Evolutionary conservation across 2,888 invertebrate genomes (phyloP).

Genomic region (Apotomis turbidana): DNA sequence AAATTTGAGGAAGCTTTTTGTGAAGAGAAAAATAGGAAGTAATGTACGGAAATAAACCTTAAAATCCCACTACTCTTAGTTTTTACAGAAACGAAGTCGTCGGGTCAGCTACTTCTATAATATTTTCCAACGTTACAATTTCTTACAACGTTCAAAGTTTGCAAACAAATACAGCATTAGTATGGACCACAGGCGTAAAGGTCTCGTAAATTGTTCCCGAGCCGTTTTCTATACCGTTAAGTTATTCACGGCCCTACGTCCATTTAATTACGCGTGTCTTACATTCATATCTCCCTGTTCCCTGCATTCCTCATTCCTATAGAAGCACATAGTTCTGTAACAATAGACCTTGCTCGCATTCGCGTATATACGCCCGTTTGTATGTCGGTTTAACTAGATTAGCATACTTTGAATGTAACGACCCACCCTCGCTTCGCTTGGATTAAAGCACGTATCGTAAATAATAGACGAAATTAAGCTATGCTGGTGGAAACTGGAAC

Average conservation of each 20-base stretch:
- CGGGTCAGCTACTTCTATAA: no score
- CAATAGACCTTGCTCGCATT: slow-evolving; percentile 14
- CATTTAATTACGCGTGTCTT: slow-evolving; percentile 33
- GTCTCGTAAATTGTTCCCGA: slow-evolving; percentile 16
- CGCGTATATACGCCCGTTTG: slow-evolving; percentile 8
- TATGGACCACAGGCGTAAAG: neutral
- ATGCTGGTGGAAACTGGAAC: neutral
- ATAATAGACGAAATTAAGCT: neutral
- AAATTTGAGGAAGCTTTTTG: no score
- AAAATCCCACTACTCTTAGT: no score
- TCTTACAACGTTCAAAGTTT: no score
- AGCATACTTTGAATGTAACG: slow-evolving; percentile 19
- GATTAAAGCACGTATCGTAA: slow-evolving; percentile 1
- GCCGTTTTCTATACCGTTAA: slow-evolving; percentile 3
- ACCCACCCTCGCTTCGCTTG: neutral
- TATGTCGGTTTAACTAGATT: slow-evolving; percentile 25
- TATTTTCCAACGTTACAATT: no score
- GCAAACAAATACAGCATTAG: neutral
- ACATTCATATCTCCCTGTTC: slow-evolving; percentile 22
- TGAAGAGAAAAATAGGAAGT: no score
- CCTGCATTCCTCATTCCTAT: slow-evolving; percentile 28
- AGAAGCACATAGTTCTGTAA: slow-evolving; percentile 21
- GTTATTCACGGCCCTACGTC: slow-evolving; percentile 19
- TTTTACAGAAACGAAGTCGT: no score
- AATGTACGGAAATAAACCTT: no score